Base-by-base conservation (phyloP, 2,113 vertebrate species). In the Spizaetus ornatus region DNA sequence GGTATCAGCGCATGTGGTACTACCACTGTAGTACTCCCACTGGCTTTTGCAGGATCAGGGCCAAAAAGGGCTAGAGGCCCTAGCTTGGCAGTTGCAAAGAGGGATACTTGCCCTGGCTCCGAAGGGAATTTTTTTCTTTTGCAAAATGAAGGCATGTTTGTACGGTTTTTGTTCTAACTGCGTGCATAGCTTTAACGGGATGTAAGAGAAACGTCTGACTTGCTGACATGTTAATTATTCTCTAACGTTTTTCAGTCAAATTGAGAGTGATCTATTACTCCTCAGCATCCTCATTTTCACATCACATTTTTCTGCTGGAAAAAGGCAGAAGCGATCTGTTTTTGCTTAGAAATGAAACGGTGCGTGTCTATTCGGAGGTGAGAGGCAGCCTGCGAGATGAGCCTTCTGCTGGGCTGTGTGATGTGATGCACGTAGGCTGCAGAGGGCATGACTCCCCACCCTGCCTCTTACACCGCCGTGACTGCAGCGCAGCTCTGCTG, bases 361-460 rank as follows among this genome's bases (percentile, higher is more conserved):
- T 74, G 90, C 11, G 6, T 55, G 62, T 25, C 43, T 31, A 0
- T 14, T 20, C 6, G 9, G 72, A 67, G 61, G 80, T 14, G 72
- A 78, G 72, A 17, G 90, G 77, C 47, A 11, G 92, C 69, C 36
- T 4, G 21, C 13, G 81, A 16, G 76, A n/a, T 7, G 47, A 55
- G 63, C 63, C 55, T 21, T 13, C 0, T 2, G 61, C 88, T 11
- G 90, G 42, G 55, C 71, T 95, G 48, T 82, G 95, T 95, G 96
- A 92, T 91, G 83, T 0, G 27, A 7, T 65, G 97, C 94, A 97
- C 96, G 94, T 97, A 97, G 94, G 73, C 94, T 91, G 86, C 69
- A 20, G 94, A 76, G 81, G 65, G 43, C 84, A 52, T 3, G 1
- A 10, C 23, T 91, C 55, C 59, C 31, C 85, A 10, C 16, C 23